Evolutionary conservation across 2,888 invertebrate species (phyloP).

Genomic region (Drosophila austrosaltans): DNA sequence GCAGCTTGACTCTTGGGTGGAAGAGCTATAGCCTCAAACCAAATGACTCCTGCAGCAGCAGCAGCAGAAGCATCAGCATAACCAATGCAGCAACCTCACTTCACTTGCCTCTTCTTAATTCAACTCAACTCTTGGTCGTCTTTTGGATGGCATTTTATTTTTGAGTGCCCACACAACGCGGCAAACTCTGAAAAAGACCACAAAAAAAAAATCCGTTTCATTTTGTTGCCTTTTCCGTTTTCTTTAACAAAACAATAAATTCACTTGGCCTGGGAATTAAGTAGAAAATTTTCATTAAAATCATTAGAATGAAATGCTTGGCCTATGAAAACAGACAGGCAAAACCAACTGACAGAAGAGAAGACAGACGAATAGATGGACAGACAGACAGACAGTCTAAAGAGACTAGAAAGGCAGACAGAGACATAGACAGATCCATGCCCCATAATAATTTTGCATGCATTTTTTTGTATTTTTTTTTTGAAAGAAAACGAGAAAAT

Average conservation of each 20-base stretch:
- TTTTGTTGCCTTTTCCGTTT: conserved; percentile 16
- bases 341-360: conserved; percentile 17
- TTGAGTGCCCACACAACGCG: conserved; percentile 78
- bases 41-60: conserved; percentile 40
- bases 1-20: conserved; percentile 54
- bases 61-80: not conserved
- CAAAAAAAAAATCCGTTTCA: conserved; percentile 24
- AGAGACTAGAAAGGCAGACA: conserved; percentile 5
- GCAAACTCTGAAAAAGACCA: conserved; percentile 27
- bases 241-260: conserved; percentile 78
- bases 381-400: conserved; percentile 12
- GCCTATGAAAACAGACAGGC: conserved; percentile 55
- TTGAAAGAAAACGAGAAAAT: conserved; percentile 35
- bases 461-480: conserved; percentile 21
- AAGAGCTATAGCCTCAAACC: conserved; percentile 37
- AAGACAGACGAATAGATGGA: conserved; percentile 21
- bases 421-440: conserved; percentile 29
- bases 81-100: conserved; percentile 31
- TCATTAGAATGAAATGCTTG: conserved; percentile 74
- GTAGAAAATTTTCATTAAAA: conserved; percentile 79
- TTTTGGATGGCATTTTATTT: conserved; percentile 60
- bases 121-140: conserved; percentile 29
- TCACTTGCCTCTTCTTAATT: conserved; percentile 39
- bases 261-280: conserved; percentile 79
- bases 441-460: conserved; percentile 59